phyloP scores from a whole-genome alignment of 2,888 invertebrate genomes.

The Eucriotettix oculatus region DNA sequence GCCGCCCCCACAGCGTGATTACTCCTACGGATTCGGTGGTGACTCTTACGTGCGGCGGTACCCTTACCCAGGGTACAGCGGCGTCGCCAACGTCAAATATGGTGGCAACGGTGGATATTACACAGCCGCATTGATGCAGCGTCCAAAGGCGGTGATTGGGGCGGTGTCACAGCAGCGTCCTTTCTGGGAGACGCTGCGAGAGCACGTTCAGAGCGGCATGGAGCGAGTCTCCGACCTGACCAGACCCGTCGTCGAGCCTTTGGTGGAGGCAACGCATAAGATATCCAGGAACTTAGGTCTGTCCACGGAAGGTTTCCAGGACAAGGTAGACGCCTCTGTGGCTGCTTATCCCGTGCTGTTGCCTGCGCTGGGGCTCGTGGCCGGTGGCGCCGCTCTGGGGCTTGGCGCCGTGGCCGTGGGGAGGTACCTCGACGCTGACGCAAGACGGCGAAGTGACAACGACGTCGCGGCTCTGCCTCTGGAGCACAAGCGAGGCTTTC shows the following conservation, averaged over 20 bases:
- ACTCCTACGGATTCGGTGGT: slow-evolving; percentile 11
- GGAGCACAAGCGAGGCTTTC: no score
- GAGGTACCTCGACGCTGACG: slow-evolving; percentile 45
- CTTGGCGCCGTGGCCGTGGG: slow-evolving; percentile 69
- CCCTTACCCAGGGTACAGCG: slow-evolving; percentile 9
- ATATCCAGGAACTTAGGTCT: slow-evolving; percentile 50
- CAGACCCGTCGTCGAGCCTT: slow-evolving; percentile 48
- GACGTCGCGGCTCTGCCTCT: neutral
- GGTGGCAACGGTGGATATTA: slow-evolving; percentile 20
- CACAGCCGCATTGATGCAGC: slow-evolving; percentile 1
- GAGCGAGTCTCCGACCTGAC: slow-evolving; percentile 50
- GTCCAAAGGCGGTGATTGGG: no score
- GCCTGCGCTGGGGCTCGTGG: slow-evolving; percentile 59
- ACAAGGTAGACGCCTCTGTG: slow-evolving; percentile 19
- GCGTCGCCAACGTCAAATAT: neutral
- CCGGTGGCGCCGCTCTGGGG: slow-evolving; percentile 67
- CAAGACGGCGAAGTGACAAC: neutral
- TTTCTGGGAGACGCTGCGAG: slow-evolving; percentile 51
- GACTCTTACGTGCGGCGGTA: slow-evolving; percentile 13
- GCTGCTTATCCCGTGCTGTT: slow-evolving; percentile 42
- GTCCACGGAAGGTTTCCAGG: slow-evolving; percentile 23
- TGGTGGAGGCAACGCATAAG: slow-evolving; percentile 55
- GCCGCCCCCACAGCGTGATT: slow-evolving; percentile 1
- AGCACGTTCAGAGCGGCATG: slow-evolving; percentile 49
- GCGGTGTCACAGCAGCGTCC: slow-evolving; percentile 22